A percentile compares a stretch with the other conserved stretches of the same genome.
phyloP scores from a whole-genome alignment of 2,888 invertebrate species.

The Pycnomerus fuliginosus region DNA sequence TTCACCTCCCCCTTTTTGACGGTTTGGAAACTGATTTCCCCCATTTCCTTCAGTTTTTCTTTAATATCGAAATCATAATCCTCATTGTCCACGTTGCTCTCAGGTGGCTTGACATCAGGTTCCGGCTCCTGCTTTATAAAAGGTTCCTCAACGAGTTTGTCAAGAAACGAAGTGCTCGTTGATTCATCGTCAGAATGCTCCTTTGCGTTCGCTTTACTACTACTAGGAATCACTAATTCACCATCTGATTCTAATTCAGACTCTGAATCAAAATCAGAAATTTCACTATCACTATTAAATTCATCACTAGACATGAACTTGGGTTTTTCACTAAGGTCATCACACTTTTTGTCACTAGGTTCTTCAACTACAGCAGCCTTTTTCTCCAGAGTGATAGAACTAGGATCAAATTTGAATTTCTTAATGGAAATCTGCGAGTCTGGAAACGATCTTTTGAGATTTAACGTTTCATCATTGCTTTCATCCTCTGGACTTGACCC shows the following conservation, averaged over 20 bases:
- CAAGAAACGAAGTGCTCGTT: constrained; percentile 48
- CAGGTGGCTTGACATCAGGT: constrained; percentile 27
- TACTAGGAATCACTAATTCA: constrained; percentile 48
- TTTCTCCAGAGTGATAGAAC: constrained; percentile 29
- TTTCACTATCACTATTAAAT: constrained; percentile 44
- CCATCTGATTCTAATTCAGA: constrained; percentile 51
- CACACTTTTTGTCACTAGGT: constrained; percentile 11
- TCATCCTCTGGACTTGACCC: constrained; percentile 34
- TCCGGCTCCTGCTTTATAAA: constrained; percentile 16
- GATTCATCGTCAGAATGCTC: constrained; percentile 47
- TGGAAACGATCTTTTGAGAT: constrained; percentile 35
- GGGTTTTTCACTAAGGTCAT: constrained; percentile 25
- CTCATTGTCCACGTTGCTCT: constrained; percentile 35
- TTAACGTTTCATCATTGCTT: constrained; percentile 32
- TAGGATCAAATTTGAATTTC: constrained; percentile 37
- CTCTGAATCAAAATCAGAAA: constrained; percentile 49
- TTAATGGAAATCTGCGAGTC: constrained; percentile 37
- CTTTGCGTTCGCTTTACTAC: constrained; percentile 34
- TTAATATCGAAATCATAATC: constrained; percentile 61
- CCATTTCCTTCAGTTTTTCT: constrained; percentile 65
- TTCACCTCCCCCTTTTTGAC: constrained; percentile 52
- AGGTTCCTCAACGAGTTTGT: constrained; percentile 45
- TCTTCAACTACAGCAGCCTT: constrained; percentile 14
- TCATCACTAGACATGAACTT: constrained; percentile 15
- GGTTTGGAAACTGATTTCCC: constrained; percentile 54